These are phyloP conservation scores for Pogona vitticeps DNA, from an alignment of 2,113 vertebrate species.

Conservation along the genomic window DNA sequence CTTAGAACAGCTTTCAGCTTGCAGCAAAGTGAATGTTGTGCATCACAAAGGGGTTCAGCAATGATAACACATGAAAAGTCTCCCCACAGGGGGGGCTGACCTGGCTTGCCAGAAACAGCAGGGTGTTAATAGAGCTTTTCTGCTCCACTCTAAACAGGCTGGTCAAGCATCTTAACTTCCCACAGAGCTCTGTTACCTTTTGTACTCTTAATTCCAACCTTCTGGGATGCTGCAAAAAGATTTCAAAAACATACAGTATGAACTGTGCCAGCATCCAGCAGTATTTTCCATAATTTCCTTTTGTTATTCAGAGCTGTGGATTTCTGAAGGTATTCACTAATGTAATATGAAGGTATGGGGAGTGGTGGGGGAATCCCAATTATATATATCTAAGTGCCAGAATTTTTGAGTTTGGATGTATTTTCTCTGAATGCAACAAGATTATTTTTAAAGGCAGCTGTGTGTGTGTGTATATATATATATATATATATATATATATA, in stretches of 20 bases:
- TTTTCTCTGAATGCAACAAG: neutral
- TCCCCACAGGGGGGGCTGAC: constrained; percentile 55
- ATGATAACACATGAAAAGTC: constrained; percentile 50
- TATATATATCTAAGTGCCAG: neutral
- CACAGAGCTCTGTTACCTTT: constrained; percentile 65
- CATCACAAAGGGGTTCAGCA: constrained; percentile 57
- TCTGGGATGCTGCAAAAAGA: constrained; percentile 29
- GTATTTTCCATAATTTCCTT: constrained; percentile 7
- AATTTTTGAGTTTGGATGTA: neutral
- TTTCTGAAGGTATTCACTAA: constrained; percentile 8
- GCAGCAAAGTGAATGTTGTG: neutral
- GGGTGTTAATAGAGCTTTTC: constrained; percentile 70
- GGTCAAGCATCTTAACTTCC: constrained; percentile 68
- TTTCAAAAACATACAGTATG: neutral
- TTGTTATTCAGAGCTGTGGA: neutral
- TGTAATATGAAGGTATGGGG: constrained; percentile 17
- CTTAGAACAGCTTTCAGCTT: constrained; percentile 2
- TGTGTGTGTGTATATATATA: too few relatives aligned
- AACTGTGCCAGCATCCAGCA: neutral
- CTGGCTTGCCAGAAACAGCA: constrained; percentile 58
- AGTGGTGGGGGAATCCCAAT: neutral
- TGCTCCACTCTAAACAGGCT: constrained; percentile 56
- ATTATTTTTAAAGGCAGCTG: constrained; percentile 38
- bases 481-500: too few relatives aligned
- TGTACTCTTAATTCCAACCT: constrained; percentile 64